Evolutionary conservation across 1,140 invertebrate species (phyloP), one percentile per base, ranked within the genome.

Genomic region (Drosophila bipectinata): DNA sequence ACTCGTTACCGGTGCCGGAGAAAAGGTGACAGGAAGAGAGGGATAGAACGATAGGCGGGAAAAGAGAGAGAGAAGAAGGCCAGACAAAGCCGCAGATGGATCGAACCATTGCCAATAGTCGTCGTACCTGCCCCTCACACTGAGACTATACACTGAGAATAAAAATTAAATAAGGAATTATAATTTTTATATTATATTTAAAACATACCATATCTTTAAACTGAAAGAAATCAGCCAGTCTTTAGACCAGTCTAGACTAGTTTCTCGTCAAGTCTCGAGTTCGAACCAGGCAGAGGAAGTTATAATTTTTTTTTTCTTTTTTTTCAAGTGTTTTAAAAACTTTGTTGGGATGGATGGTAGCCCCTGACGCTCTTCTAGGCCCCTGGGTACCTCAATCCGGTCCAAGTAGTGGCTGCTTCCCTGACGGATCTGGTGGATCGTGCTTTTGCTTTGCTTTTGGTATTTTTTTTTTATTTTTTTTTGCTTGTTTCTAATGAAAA

Each of bases 401-500:
- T 76, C 73, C 53, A 57, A 68, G 72, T 47, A 30, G 71, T 58
- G 44, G 51, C 61, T 48, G 44, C 37, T 44, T 7, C 34, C 41
- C 21, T 62, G 52, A 59, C 47, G 41, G 58, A 69, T 74, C 60
- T 53, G 32, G 26, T 4, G 14, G 57, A 59, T 74, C 72, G 62
- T 63, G 77, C 56, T 60, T 63, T 55, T 78, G 41, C 41, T 44
- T 44, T 37, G 12, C 3, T 59, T 48, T 66, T 56, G 51, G 51
- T 52, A 32, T 26, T 28, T 41, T 26, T 34, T 39, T 18, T 48
- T 28, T 52, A 53, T 72, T 54, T 39, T 18, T 51, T 34, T 60
- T 60, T 79, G 79, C 67, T 83, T 77, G 56, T 83, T 88, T 88
- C 79, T 88, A 88, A 89, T 88, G 83, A 89, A 88, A 88, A 89